These are phyloP conservation scores for Fragum fragum DNA, from an alignment of 2,888 invertebrate genomes.

Conservation along the genomic window DNA sequence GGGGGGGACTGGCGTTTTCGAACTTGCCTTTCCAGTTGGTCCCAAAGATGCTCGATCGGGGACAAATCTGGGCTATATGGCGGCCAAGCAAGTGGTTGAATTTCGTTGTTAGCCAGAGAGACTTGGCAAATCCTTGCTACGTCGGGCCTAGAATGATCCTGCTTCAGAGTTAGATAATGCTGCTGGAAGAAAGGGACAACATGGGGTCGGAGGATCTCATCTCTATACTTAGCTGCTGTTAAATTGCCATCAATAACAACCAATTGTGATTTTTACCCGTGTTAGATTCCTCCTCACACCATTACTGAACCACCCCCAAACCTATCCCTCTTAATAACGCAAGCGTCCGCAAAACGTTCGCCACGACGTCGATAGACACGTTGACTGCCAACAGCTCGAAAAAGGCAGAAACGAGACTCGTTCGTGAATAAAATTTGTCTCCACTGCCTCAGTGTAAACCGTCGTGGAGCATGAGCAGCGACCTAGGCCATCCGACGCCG, in stretches of 20 bases:
- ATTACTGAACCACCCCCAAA: slow-evolving; percentile 42
- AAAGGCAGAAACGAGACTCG: slow-evolving; percentile 35
- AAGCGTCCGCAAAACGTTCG: no score
- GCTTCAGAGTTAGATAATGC: neutral
- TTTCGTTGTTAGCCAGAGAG: neutral
- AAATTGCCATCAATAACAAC: slow-evolving; percentile 32
- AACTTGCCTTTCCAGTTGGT: neutral
- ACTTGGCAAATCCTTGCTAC: slow-evolving; percentile 12
- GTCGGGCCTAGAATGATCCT: slow-evolving; percentile 11
- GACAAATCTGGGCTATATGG: slow-evolving; percentile 45
- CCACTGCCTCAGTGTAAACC: slow-evolving; percentile 25
- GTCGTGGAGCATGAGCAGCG: neutral
- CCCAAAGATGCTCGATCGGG: slow-evolving; percentile 45
- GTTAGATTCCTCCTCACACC: slow-evolving; percentile 39
- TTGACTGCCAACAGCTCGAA: slow-evolving; percentile 22
- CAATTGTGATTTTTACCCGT: slow-evolving; percentile 11
- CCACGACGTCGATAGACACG: slow-evolving; percentile 35
- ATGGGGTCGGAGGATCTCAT: neutral
- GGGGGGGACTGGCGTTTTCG: no score
- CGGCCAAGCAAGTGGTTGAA: slow-evolving; percentile 30
- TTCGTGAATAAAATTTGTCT: slow-evolving; percentile 40
- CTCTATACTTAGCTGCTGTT: slow-evolving; percentile 19
- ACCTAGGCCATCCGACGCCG: slow-evolving; percentile 18
- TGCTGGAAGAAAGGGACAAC: neutral
- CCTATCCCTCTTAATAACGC: slow-evolving; percentile 15